Percentiles rank a stretch among this genome's conserved stretches.
phyloP scores from a whole-genome alignment of 1,140 invertebrate species.

The Drosophila parabipectinata region DNA sequence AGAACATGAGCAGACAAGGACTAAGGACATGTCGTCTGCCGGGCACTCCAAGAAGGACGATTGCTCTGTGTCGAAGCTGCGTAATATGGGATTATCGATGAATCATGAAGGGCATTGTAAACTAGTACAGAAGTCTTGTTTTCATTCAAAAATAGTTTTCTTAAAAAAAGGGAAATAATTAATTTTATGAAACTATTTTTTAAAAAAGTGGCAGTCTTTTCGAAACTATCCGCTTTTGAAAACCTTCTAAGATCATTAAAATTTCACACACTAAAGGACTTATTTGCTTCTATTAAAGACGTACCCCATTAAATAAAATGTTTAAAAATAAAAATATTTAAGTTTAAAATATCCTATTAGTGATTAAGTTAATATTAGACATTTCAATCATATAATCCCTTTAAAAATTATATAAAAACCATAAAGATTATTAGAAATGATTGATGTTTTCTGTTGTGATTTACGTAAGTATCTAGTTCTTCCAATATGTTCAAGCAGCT shows the following conservation, averaged over 20 bases:
- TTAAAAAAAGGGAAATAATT: not conserved
- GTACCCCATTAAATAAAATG: too few relatives aligned
- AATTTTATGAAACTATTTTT: too few relatives aligned
- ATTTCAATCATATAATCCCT: too few relatives aligned
- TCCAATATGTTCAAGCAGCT: conserved; percentile 16
- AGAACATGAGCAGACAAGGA: conserved; percentile 41
- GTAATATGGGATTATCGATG: conserved; percentile 28
- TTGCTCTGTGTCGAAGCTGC: conserved; percentile 17
- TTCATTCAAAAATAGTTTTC: not conserved
- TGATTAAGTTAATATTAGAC: too few relatives aligned
- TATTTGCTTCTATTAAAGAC: too few relatives aligned
- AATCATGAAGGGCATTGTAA: not conserved
- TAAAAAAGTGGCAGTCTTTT: too few relatives aligned
- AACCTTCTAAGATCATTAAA: too few relatives aligned
- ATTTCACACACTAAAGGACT: too few relatives aligned
- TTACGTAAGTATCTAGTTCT: conserved; percentile 8
- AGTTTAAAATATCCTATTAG: too few relatives aligned
- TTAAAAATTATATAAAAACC: not conserved
- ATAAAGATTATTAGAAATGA: conserved; percentile 3
- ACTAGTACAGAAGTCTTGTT: not conserved
- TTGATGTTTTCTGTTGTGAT: conserved; percentile 18
- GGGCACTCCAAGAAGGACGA: conserved; percentile 21
- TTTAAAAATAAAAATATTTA: too few relatives aligned
- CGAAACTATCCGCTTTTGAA: too few relatives aligned
- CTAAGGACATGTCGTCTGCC: conserved; percentile 28